phyloP scores from a whole-genome alignment of 2,888 invertebrate genomes.

The Diplolepis rosae region DNA sequence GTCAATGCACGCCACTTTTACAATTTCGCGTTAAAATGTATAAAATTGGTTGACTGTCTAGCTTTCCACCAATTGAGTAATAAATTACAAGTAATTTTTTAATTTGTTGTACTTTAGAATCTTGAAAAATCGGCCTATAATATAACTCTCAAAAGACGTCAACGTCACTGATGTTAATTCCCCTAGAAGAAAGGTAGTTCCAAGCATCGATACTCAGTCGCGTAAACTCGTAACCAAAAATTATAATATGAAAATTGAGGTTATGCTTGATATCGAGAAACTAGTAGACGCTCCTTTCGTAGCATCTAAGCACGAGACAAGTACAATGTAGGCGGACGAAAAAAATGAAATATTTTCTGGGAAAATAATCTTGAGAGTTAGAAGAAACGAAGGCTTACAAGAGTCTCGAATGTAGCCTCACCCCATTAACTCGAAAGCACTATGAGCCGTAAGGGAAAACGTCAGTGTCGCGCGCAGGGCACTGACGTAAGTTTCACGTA shows the following conservation, averaged over 20 bases:
- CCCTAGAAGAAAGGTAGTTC: background rate
- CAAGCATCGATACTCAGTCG: background rate
- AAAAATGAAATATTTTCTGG: background rate
- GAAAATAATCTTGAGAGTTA: background rate
- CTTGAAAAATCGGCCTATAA: background rate
- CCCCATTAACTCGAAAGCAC: conserved; percentile 39
- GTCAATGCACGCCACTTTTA: background rate
- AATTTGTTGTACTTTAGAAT: conserved; percentile 1
- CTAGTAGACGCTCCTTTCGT: background rate
- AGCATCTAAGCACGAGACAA: background rate
- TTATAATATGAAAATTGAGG: conserved; percentile 35
- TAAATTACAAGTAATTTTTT: background rate
- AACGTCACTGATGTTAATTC: background rate
- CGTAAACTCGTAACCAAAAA: conserved; percentile 5
- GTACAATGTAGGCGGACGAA: background rate
- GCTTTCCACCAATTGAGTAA: background rate
- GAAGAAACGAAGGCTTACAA: background rate
- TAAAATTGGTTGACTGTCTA: background rate
- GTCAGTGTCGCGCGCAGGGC: conserved; percentile 31
- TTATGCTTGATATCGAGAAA: conserved; percentile 29
- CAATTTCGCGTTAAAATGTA: background rate
- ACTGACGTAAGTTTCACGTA: conserved; percentile 30
- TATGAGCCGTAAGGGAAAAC: conserved; percentile 21
- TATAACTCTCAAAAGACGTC: background rate
- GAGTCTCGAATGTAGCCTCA: conserved; percentile 44